These are phyloP conservation scores for Panthera leo DNA, from an alignment of 2,113 vertebrate genomes.

Conservation along the genomic window DNA sequence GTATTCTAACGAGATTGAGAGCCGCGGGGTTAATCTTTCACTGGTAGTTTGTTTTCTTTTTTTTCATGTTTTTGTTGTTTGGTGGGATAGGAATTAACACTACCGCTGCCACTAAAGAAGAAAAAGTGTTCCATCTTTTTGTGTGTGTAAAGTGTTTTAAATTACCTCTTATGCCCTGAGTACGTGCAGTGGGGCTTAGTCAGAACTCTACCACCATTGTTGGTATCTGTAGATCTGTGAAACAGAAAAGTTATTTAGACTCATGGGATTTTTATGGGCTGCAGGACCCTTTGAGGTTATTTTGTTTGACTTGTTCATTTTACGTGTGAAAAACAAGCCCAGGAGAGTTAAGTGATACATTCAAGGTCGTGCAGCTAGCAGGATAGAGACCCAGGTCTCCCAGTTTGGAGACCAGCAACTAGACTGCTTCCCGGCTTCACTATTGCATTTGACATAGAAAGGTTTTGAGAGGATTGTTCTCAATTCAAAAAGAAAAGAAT, in stretches of 20 bases:
- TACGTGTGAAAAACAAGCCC: slow-evolving; percentile 34
- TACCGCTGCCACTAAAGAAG: neutral
- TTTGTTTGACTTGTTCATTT: slow-evolving; percentile 45
- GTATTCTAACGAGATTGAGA: neutral
- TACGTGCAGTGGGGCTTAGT: neutral
- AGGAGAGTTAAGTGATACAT: neutral
- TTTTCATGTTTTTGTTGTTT: neutral
- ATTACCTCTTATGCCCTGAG: neutral
- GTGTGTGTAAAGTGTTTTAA: slow-evolving; percentile 29
- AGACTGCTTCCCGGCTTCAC: neutral
- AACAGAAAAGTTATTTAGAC: slow-evolving; percentile 40
- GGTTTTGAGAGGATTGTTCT: neutral
- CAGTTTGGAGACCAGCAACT: neutral
- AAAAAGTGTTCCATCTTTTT: neutral
- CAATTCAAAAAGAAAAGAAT: neutral
- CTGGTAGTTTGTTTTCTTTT: neutral
- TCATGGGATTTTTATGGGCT: neutral
- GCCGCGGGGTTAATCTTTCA: neutral
- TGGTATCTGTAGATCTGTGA: slow-evolving; percentile 10
- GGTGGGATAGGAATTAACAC: neutral
- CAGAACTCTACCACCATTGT: neutral
- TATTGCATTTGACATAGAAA: slow-evolving; percentile 25
- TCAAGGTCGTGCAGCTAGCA: neutral
- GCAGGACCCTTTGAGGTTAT: neutral
- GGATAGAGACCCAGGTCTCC: neutral